These are phyloP conservation scores for Biston betularia DNA, from an alignment of 2,888 invertebrate genomes.

Conservation along the genomic window DNA sequence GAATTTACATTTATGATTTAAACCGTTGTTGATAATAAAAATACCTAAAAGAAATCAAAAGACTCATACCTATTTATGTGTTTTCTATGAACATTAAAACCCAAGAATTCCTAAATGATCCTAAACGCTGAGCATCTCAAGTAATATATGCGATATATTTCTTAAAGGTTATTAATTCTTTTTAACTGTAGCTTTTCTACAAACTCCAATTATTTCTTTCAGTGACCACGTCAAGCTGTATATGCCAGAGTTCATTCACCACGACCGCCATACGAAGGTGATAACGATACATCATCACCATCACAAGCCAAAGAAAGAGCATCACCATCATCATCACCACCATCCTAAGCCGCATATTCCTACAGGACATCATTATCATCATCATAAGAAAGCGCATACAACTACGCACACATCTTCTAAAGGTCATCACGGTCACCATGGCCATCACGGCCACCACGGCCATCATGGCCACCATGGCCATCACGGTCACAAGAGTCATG, in stretches of 20 bases:
- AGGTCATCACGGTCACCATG: slow-evolving; percentile 54
- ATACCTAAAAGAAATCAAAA: no score
- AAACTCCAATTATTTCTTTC: slow-evolving; percentile 51
- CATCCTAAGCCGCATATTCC: slow-evolving; percentile 64
- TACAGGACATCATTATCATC: slow-evolving; percentile 66
- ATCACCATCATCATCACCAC: slow-evolving; percentile 72
- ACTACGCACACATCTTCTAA: slow-evolving; percentile 64
- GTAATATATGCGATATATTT: neutral
- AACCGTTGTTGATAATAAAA: no score
- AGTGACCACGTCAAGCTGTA: slow-evolving; percentile 86
- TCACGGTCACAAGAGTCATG: slow-evolving; percentile 44
- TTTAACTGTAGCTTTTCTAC: neutral
- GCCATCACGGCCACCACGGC: slow-evolving; percentile 50
- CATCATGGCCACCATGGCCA: slow-evolving; percentile 51
- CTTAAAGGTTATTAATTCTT: neutral
- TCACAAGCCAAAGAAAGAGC: slow-evolving; percentile 79
- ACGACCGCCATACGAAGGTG: slow-evolving; percentile 87
- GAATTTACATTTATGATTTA: no score
- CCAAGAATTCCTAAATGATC: no score
- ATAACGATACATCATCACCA: slow-evolving; percentile 86
- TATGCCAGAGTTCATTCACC: slow-evolving; percentile 87
- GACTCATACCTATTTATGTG: no score
- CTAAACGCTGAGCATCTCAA: slow-evolving; percentile 4
- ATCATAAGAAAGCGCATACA: slow-evolving; percentile 72
- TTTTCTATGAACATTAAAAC: no score